A percentile compares a stretch with the other conserved stretches of the same genome.
phyloP scores from a whole-genome alignment of 1,140 invertebrate species.

The Caerostris darwini region DNA sequence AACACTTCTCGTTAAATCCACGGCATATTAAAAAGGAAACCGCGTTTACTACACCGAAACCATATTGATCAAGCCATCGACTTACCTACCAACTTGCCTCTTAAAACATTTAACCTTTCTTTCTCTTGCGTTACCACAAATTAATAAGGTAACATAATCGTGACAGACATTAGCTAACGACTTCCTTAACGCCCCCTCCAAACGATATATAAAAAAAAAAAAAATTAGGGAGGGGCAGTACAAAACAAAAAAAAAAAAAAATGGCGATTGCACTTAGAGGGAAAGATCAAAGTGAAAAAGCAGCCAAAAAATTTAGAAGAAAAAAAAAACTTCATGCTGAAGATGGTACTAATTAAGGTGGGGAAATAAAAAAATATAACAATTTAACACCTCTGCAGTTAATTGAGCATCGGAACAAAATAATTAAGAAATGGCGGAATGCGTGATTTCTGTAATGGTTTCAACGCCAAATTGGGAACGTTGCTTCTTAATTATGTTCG shows the following conservation, averaged over 20 bases:
- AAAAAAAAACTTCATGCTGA: neutral
- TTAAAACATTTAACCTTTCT: slow-evolving; percentile 17
- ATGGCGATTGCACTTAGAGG: neutral
- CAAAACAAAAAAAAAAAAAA: too few relatives aligned
- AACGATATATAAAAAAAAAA: slow-evolving; percentile 43
- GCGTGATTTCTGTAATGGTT: slow-evolving; percentile 70
- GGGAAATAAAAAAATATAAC: slow-evolving; percentile 42
- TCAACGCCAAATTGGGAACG: slow-evolving; percentile 28
- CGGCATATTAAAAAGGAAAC: slow-evolving; percentile 14
- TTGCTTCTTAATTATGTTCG: too few relatives aligned
- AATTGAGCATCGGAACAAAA: slow-evolving; percentile 53
- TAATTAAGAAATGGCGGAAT: slow-evolving; percentile 71
- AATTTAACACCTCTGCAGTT: slow-evolving; percentile 65
- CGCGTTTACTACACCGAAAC: neutral
- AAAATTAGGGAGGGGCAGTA: neutral
- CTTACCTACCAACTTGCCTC: neutral
- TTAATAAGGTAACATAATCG: slow-evolving; percentile 61
- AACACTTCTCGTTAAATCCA: slow-evolving; percentile 29
- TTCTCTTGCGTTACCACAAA: neutral
- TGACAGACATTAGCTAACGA: slow-evolving; percentile 49
- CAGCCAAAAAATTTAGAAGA: too few relatives aligned
- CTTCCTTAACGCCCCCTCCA: slow-evolving; percentile 63
- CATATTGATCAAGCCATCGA: slow-evolving; percentile 39
- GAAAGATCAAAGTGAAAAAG: neutral
- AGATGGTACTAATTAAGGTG: neutral